Evolutionary conservation across 1,140 invertebrate species (phyloP), one percentile per base, ranked within the genome.

Genomic region (Streblospio benedicti): DNA sequence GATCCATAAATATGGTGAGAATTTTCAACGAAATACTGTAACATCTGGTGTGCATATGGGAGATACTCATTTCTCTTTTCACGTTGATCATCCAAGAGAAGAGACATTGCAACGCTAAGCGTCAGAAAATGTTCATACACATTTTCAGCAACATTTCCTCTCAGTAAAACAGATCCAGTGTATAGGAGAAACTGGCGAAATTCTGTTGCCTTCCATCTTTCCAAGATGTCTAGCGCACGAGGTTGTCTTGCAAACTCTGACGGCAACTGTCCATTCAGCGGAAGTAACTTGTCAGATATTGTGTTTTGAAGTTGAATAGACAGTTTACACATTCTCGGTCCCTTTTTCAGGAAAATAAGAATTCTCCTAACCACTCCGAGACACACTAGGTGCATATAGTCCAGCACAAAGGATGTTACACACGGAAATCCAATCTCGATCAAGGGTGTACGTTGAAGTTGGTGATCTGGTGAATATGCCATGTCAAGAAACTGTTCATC

Each of bases 171-270:
- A 45, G 72, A 68, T 27, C 76, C 77, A 18, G 72, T 68, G 65
- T 80, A 80, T 12, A 79, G 59, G 20, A 80, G 57, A 72, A 80
- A 78, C 45, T 72, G 70, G n/a, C 76, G 57, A 65, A 77, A 77
- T 66, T 81, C 77, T 16, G 76, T 79, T 14, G 78, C 76, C 69
- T 80, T 80, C 72, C 72, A 79, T 32, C 68, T 52, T 6, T 70
- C 65, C 27, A 76, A 18, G 20, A 78, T 71, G 23, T 53, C 31
- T 9, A 81, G 61, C 16, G 58, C 28, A 59, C 75, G 64, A 3
- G 75, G 71, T 62, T 76, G 71, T 53, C 76, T 60, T 41, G 44
- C 52, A 73, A 79, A 80, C 64, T 80, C 76, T 20, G 5, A 30
- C 32, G 77, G 72, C 27, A 67, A 41, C 25, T 52, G 33, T 38